Conservation (phyloP, 2,888 invertebrate genomes). For the Leucozona laternaria region DNA sequence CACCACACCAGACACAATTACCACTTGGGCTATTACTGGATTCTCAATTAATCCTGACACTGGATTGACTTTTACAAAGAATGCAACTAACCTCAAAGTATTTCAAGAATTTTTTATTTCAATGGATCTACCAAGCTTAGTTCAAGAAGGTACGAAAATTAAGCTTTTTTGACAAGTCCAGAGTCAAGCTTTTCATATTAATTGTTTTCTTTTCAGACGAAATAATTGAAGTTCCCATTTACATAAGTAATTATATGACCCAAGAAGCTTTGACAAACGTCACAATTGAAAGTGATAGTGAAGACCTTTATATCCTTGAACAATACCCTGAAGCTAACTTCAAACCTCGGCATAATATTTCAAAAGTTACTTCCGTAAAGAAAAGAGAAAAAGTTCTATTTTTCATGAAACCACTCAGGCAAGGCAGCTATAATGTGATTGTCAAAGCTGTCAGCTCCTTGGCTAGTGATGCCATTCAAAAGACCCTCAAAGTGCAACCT, state of each 20-base stretch:
- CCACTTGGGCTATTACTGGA: conserved; percentile 91
- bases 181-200: not conserved
- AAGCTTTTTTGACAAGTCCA: too few relatives aligned
- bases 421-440: conserved; percentile 88
- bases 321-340: not conserved
- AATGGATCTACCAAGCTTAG: conserved; percentile 89
- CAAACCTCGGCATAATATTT: not conserved
- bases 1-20: conserved; percentile 90
- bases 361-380: conserved; percentile 27
- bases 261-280: conserved; percentile 87
- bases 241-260: conserved; percentile 90
- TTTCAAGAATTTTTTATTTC: conserved; percentile 91
- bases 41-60: conserved; percentile 89
- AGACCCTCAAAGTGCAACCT: conserved; percentile 87
- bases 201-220: conserved; percentile 82
- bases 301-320: conserved; percentile 80
- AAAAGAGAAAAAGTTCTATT: conserved; percentile 84
- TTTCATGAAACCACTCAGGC: conserved; percentile 88
- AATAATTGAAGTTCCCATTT: conserved; percentile 89
- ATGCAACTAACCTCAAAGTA: conserved; percentile 86
- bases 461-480: conserved; percentile 86
- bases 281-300: conserved; percentile 86
- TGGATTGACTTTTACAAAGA: conserved; percentile 89
- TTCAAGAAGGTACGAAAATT: conserved; percentile 86
- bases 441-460: conserved; percentile 85